Base-by-base conservation (phyloP, 2,888 invertebrate species). In the Siphlonurus alternatus region DNA sequence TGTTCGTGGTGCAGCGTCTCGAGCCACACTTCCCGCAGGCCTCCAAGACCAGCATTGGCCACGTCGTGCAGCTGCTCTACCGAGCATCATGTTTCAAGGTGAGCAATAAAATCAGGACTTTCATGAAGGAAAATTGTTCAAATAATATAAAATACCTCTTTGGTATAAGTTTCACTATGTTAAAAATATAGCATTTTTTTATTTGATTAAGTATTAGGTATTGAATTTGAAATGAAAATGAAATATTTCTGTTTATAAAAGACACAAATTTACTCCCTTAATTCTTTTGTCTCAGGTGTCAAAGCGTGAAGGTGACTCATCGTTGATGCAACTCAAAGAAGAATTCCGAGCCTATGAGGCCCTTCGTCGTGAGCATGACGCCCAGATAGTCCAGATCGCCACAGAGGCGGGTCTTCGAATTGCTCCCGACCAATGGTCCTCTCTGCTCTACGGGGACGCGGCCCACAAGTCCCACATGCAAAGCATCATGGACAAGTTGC, bases 401-500 rank as follows among this genome's bases (percentile, higher is more conserved):
- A 91, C 93, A 0, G 98, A 99, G 76, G 94, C 97, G 1, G 98
- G 98, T 0, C 79, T 99, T 23, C 80, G 97, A 65, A 98, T 99
- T 67, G 94, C 96, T 0, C 97, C 98, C 0, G 98, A 99, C 74
- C 97, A 98, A 74, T 99, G 98, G 98, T 95, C 95, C 1, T 91
- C 96, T 0, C 76, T 99, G 61, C 78, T 99, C 0, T 99, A 98
- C 73, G 98, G 98, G 0, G 98, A 99, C 74, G 87, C 90, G 0
- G 84, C 85, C 2, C 97, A 97, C 74, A 97, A 97, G 73, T 93
- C 94, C 7, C 95, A 98, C 74, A 99, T 99, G 97, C 98, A 99
- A 77, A 88, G 87, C 72, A 88, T 88, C 69, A 87, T 87, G 71
- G 93, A 93, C 74, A 92, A 95, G 78, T 78, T 95, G 66, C 95